Conservation (phyloP, 2,797 vertebrate genomes). For the Valencia hispanica region DNA sequence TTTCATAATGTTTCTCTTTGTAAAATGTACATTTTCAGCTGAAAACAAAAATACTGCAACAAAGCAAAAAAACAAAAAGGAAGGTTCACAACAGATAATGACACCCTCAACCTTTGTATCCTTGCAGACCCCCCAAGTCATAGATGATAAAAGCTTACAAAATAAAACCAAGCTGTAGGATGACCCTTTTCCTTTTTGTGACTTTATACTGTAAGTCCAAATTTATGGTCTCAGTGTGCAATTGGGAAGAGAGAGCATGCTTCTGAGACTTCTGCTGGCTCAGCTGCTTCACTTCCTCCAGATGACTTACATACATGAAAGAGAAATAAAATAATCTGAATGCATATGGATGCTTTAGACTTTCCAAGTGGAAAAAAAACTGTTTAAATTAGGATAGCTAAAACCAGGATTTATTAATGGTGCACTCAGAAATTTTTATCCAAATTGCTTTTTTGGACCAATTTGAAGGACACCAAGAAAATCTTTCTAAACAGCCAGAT, state of each 20-base stretch:
- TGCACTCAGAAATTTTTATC: neutral
- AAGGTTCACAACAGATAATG: neutral
- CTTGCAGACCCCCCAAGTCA: neutral
- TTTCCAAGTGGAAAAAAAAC: conserved; percentile 11
- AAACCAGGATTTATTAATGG: neutral
- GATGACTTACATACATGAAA: conserved; percentile 7
- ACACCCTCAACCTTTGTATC: neutral
- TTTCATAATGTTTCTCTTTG: neutral
- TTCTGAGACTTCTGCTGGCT: conserved; percentile 5
- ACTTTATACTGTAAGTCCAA: neutral
- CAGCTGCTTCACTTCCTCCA: conserved; percentile 11
- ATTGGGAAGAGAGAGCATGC: neutral
- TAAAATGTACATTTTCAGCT: conserved; percentile 2
- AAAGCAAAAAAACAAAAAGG: neutral
- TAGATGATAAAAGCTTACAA: neutral
- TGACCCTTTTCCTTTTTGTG: conserved; percentile 2
- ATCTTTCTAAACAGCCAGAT: neutral
- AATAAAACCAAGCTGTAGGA: neutral
- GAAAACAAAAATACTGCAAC: neutral
- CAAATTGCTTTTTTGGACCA: neutral
- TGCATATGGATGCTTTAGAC: conserved; percentile 2
- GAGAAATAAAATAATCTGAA: neutral
- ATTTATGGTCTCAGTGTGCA: neutral
- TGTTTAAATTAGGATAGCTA: neutral
- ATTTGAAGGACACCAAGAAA: neutral